Conservation (phyloP, 1,140 invertebrate species). For the Bombus confusus region DNA sequence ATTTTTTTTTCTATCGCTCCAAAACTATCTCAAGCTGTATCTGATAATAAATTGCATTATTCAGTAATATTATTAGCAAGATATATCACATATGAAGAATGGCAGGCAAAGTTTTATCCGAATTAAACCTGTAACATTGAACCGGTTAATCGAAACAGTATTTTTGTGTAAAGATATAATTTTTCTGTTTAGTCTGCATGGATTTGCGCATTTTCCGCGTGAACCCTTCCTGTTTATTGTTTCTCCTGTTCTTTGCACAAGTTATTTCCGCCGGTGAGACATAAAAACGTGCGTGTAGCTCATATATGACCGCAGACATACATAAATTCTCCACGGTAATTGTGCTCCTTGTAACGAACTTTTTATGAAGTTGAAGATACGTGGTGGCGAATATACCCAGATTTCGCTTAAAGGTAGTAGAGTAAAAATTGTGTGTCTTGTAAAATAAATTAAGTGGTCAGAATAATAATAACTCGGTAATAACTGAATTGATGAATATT, state of each 20-base stretch:
- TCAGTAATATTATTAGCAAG: too few species aligned
- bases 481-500: not conserved
- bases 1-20: too few species aligned
- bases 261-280: not conserved
- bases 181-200: not conserved
- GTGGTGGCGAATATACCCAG: not conserved
- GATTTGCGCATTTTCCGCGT: not conserved
- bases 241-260: not conserved
- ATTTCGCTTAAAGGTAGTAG: not conserved
- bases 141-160: too few species aligned
- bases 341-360: not conserved
- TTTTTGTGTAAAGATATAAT: not conserved
- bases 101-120: not conserved
- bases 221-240: slow-evolving; percentile 1
- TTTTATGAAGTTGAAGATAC: not conserved
- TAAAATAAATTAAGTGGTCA: not conserved
- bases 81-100: too few species aligned
- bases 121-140: not conserved
- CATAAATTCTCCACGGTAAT: not conserved
- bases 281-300: not conserved
- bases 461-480: not conserved
- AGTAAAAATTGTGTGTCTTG: too few species aligned
- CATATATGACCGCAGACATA: not conserved
- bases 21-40: too few species aligned
- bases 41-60: too few species aligned